Conservation (phyloP, 1,140 invertebrate species). For the Leptopilina boulardi region DNA sequence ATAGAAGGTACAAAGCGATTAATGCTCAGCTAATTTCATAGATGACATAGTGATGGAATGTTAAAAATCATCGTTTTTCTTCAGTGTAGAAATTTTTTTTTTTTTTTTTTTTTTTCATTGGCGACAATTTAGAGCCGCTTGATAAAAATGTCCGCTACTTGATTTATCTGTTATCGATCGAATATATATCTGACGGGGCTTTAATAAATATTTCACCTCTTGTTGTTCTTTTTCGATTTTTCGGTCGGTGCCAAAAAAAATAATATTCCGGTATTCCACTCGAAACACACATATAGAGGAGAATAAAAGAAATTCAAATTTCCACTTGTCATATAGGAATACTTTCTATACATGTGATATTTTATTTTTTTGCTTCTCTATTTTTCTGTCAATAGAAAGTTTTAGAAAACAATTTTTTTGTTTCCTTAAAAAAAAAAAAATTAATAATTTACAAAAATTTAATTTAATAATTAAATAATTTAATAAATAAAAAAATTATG, state of each 20-base stretch:
- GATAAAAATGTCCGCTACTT: constrained; percentile 48
- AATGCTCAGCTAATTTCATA: constrained; percentile 57
- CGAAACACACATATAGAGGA: no score
- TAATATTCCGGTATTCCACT: background rate
- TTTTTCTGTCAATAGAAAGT: no score
- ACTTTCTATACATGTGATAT: no score
- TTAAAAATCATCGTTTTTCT: constrained; percentile 35
- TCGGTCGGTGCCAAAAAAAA: background rate
- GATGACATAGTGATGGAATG: constrained; percentile 7
- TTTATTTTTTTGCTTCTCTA: no score
- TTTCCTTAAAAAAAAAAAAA: no score
- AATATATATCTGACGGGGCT: constrained; percentile 16
- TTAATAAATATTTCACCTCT: constrained; percentile 32
- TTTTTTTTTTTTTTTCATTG: background rate
- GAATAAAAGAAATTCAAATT: constrained; percentile 8
- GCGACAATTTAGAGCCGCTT: constrained; percentile 50
- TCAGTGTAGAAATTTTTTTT: no score
- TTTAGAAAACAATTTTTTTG: no score
- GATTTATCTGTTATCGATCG: constrained; percentile 41
- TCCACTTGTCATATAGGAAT: background rate
- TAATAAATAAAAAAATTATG: no score
- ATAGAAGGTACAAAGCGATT: constrained; percentile 45
- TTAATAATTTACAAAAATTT: no score
- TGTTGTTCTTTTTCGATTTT: constrained; percentile 32
- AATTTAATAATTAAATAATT: no score